phyloP scores from a whole-genome alignment of 1,140 invertebrate species.

The Thaumetopoea pityocampa region DNA sequence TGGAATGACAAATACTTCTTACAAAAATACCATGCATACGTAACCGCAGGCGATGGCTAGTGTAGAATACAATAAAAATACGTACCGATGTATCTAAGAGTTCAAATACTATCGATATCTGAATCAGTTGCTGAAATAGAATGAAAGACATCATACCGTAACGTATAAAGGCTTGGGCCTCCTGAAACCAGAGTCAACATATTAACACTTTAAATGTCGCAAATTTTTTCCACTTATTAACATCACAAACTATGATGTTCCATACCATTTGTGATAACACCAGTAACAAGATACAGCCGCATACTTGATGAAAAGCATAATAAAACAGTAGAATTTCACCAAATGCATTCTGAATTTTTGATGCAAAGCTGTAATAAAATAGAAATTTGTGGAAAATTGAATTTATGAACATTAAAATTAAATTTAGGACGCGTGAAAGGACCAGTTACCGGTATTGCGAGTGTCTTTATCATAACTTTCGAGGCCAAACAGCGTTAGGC shows the following conservation, averaged over 20 bases:
- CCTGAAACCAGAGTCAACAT: too few relatives aligned
- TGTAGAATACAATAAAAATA: too few relatives aligned
- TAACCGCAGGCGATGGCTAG: too few relatives aligned
- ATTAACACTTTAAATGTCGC: too few relatives aligned
- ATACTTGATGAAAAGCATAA: slow-evolving; percentile 13
- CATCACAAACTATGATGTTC: not conserved
- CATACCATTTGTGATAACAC: slow-evolving; percentile 11
- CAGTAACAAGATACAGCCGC: slow-evolving; percentile 3
- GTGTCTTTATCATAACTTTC: too few relatives aligned
- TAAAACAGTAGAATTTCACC: slow-evolving; percentile 1
- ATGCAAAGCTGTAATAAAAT: not conserved
- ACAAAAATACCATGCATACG: too few relatives aligned
- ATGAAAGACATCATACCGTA: slow-evolving; percentile 8
- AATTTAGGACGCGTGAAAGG: too few relatives aligned
- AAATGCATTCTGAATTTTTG: slow-evolving; percentile 11
- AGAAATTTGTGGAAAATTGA: too few relatives aligned
- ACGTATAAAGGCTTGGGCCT: slow-evolving; percentile 1
- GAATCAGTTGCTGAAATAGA: slow-evolving; percentile 11
- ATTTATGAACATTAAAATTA: too few relatives aligned
- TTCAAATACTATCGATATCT: slow-evolving; percentile 14
- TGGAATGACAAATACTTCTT: too few relatives aligned
- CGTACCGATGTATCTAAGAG: slow-evolving; percentile 7
- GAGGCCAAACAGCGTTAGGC: too few relatives aligned
- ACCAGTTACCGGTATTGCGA: too few relatives aligned
- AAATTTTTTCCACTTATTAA: not conserved